A percentile compares a stretch with the other conserved stretches of the same genome.
phyloP scores from a whole-genome alignment of 1,140 invertebrate species.

The Drosophila bocqueti region DNA sequence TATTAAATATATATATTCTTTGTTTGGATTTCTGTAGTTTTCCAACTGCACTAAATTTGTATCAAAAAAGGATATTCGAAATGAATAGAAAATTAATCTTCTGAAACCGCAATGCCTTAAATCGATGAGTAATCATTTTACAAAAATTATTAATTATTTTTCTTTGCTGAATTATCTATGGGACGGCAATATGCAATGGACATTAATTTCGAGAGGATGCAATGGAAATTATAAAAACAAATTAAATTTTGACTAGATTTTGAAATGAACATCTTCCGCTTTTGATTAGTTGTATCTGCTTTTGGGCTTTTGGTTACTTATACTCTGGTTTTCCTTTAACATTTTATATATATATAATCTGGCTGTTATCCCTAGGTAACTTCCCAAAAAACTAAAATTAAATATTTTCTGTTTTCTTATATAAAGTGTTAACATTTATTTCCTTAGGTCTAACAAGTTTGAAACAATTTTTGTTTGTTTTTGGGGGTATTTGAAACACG shows the following conservation, averaged over 20 bases:
- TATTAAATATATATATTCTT: conserved; percentile 35
- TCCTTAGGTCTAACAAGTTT: conserved; percentile 63
- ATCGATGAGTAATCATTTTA: conserved; percentile 21
- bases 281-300: background rate
- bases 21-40: conserved; percentile 9
- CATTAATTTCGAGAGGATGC: conserved; percentile 35
- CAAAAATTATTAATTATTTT: conserved; percentile 11
- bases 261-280: background rate
- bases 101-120: conserved; percentile 61
- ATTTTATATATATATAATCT: conserved; percentile 25
- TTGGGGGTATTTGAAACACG: conserved; percentile 52
- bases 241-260: conserved; percentile 10
- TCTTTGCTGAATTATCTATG: conserved; percentile 44
- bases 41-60: conserved; percentile 19
- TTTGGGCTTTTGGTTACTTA: conserved; percentile 6
- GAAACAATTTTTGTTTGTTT: conserved; percentile 49
- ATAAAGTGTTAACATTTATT: conserved; percentile 64
- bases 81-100: conserved; percentile 27
- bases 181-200: conserved; percentile 61
- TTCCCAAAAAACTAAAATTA: conserved; percentile 47
- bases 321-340: conserved; percentile 16
- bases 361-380: conserved; percentile 27
- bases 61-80: conserved; percentile 41
- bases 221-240: background rate
- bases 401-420: conserved; percentile 52